Base-by-base conservation (phyloP, 37 sponge, comb jelly and placozoan genomes). In the Haliclona indistincta region DNA sequence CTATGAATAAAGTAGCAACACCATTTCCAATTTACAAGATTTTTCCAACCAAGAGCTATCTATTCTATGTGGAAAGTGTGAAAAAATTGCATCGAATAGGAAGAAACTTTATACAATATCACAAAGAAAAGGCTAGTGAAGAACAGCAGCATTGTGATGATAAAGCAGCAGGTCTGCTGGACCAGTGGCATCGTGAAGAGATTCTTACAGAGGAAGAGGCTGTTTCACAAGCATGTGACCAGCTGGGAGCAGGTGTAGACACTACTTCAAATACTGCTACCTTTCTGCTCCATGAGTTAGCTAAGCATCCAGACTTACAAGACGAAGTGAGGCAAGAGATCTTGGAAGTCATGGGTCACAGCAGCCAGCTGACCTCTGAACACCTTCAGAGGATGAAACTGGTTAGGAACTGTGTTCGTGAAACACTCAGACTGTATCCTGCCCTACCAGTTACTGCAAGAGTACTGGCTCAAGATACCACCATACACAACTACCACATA, bases 201-300 rank as follows among this genome's bases (percentile, higher is more conserved):
- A 71, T 38, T 19, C 38, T 55, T 17, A 37, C 81, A 15, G 34
- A 63, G 1, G 54, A 45, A 32, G 81, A 81, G 54, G 51, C 70
- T 10, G 3, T 81, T 15, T 64, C 42, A 26, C 56, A 64, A 17
- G 43, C 61, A 28, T 19, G 42, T 28, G 56, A 81, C 38, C 29
- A 72, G 63, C 30, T 81, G 37, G 64, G 73, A 30, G 81, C 42
- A n/a, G 81, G 81, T 5, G 38, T 81, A 19, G 81, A 81, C 34
- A 81, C 81, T 72, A 72, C 73, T 19, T 43, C 73, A 4, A 81
- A 81, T 65, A 72, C 81, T 44, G 2, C 38, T 1, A 43, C 54
- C 8, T 81, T 81, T 38, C 65, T 81, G 49, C 72, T 81, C 29
- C 67, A 72, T 30, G 71, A 69, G 64, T 10, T 81, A 54, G 65